Evolutionary conservation across 2,888 invertebrate species (phyloP).

Genomic region (Eulithis prunata): DNA sequence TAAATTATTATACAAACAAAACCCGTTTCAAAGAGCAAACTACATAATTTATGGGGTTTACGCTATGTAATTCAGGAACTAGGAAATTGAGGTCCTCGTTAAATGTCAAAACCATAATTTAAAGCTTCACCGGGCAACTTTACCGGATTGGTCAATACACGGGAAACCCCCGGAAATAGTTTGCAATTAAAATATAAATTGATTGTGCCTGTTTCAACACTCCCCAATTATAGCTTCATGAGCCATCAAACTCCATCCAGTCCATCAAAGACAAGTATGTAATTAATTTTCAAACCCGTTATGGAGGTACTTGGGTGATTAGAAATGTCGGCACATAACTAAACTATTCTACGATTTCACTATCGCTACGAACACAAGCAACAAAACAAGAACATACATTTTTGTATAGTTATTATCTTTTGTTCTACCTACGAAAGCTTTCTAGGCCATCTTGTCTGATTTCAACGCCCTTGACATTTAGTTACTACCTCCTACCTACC

Average conservation of each 20-base stretch:
- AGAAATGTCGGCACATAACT: too few relatives aligned
- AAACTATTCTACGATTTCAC: too few relatives aligned
- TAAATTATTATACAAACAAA: too few relatives aligned
- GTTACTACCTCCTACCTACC: neutral
- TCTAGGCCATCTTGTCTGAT: constrained; percentile 10
- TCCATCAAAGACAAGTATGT: neutral
- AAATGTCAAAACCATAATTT: constrained; percentile 29
- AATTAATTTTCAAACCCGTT: neutral
- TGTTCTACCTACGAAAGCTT: neutral
- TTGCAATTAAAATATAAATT: constrained; percentile 16
- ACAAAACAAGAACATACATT: neutral
- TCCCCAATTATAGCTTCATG: constrained; percentile 2
- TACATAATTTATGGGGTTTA: constrained; percentile 20
- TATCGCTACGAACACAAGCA: too few relatives aligned
- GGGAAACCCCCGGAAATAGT: constrained; percentile 21
- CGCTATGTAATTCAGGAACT: constrained; percentile 16
- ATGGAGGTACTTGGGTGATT: too few relatives aligned
- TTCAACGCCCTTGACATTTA: constrained; percentile 23
- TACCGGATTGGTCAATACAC: constrained; percentile 9
- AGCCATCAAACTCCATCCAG: neutral
- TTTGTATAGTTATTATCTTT: neutral
- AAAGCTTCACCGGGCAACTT: constrained; percentile 18
- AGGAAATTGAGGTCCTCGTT: constrained; percentile 13
- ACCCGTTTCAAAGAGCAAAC: constrained; percentile 9
- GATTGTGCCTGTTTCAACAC: constrained; percentile 17